Evolutionary conservation across 2,797 vertebrate genomes (phyloP).

Genomic region (Coendou prehensilis): DNA sequence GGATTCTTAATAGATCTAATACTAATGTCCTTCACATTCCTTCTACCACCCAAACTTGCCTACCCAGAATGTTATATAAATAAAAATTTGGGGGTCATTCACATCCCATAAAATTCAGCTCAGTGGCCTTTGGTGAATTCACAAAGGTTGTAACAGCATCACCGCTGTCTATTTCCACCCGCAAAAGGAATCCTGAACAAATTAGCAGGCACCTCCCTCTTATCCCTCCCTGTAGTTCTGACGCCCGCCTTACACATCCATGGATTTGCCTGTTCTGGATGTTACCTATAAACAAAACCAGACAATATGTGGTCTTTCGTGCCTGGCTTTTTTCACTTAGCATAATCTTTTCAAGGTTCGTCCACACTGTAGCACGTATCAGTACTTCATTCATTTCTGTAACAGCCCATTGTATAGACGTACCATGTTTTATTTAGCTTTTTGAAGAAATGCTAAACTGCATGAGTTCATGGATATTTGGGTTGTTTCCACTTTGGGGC

Average conservation of each 20-base stretch:
- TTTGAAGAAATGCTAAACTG: not conserved
- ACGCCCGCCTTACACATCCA: not conserved
- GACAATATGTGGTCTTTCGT: not conserved
- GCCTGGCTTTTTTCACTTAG: not conserved
- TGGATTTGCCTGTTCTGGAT: not conserved
- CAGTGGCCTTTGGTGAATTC: not conserved
- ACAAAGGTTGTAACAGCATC: not conserved
- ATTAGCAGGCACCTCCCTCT: not conserved
- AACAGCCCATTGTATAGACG: not conserved
- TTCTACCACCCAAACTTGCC: not conserved
- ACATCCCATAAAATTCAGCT: conserved; percentile 14
- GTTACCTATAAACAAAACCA: not conserved
- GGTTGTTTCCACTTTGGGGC: not conserved
- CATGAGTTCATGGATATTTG: not conserved
- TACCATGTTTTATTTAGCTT: not conserved
- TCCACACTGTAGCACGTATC: not conserved
- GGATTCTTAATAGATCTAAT: not conserved
- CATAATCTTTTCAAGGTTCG: not conserved
- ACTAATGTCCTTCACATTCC: not conserved
- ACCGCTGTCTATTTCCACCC: not conserved
- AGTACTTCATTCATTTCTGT: not conserved
- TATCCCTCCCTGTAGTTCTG: too few species aligned
- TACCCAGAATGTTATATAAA: not conserved
- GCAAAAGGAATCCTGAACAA: not conserved
- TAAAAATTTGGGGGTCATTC: not conserved